Evolutionary conservation across 2,113 vertebrate species (phyloP).

Genomic region (Muntiacus reevesi): DNA sequence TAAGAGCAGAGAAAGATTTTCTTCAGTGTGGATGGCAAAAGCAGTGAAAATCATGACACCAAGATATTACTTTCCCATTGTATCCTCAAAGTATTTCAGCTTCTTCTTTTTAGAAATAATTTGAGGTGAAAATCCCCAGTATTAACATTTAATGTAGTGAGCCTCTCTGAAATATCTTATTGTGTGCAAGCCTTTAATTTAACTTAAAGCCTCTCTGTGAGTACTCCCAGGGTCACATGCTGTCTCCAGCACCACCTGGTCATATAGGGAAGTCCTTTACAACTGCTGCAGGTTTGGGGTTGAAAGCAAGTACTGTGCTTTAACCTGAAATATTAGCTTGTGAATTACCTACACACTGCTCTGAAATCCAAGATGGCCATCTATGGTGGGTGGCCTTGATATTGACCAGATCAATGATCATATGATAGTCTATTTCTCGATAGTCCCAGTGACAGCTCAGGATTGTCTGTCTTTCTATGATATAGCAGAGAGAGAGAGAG

Average conservation of each 20-base stretch:
- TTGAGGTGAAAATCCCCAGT: not conserved
- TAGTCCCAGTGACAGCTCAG: not conserved
- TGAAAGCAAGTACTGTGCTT: not conserved
- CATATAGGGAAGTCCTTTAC: not conserved
- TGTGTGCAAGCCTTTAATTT: not conserved
- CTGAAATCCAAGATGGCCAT: not conserved
- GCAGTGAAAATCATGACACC: not conserved
- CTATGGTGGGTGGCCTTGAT: not conserved
- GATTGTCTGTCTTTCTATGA: not conserved
- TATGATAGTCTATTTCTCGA: not conserved
- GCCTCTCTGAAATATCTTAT: not conserved
- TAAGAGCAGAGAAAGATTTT: slow-evolving; percentile 11
- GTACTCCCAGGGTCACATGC: not conserved
- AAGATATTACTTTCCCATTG: not conserved
- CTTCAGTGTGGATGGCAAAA: not conserved
- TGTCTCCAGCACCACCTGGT: not conserved
- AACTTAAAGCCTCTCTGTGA: not conserved
- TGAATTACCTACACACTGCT: not conserved
- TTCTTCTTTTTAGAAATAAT: slow-evolving; percentile 25
- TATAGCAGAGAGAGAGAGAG: not conserved
- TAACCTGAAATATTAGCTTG: not conserved
- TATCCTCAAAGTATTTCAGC: not conserved
- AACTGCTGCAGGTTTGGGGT: not conserved
- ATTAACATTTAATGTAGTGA: slow-evolving; percentile 27
- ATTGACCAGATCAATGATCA: not conserved